phyloP scores from a whole-genome alignment of 1,140 invertebrate genomes.

The Zaprionus ornatus region DNA sequence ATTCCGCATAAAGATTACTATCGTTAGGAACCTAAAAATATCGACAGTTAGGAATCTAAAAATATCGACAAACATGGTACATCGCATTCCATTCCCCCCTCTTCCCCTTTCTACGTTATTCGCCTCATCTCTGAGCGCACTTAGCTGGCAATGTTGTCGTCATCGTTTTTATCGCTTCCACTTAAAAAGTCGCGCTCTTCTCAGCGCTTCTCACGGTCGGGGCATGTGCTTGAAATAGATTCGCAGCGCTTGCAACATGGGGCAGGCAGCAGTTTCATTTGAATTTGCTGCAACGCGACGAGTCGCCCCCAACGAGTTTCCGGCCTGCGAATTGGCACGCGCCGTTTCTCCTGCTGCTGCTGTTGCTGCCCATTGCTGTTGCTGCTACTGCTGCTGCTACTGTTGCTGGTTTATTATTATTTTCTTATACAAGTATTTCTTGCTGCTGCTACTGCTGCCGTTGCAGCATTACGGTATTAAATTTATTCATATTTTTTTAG shows the following conservation, averaged over 20 bases:
- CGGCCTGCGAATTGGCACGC: conserved; percentile 46
- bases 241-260: conserved; percentile 9
- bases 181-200: conserved; percentile 34
- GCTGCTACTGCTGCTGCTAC: background rate
- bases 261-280: conserved; percentile 25
- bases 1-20: too few relatives aligned
- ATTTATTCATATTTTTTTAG: conserved; percentile 46
- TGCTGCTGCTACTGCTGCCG: background rate
- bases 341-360: conserved; percentile 8
- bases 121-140: background rate
- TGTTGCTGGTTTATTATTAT: conserved; percentile 6
- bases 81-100: background rate
- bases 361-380: background rate
- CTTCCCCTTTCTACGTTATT: background rate
- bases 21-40: too few relatives aligned
- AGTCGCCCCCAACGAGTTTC: conserved; percentile 32
- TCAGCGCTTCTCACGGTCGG: conserved; percentile 22
- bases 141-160: background rate
- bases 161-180: conserved; percentile 38
- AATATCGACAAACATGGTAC: too few relatives aligned
- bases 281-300: conserved; percentile 37
- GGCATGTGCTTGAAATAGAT: conserved; percentile 39
- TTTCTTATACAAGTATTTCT: conserved; percentile 21
- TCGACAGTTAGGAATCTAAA: too few relatives aligned
- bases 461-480: conserved; percentile 22